A percentile compares a stretch with the other conserved stretches of the same genome.
These are phyloP conservation scores for Melanocharis versteri DNA, from an alignment of 2,113 vertebrate genomes.

Conservation along the genomic window DNA sequence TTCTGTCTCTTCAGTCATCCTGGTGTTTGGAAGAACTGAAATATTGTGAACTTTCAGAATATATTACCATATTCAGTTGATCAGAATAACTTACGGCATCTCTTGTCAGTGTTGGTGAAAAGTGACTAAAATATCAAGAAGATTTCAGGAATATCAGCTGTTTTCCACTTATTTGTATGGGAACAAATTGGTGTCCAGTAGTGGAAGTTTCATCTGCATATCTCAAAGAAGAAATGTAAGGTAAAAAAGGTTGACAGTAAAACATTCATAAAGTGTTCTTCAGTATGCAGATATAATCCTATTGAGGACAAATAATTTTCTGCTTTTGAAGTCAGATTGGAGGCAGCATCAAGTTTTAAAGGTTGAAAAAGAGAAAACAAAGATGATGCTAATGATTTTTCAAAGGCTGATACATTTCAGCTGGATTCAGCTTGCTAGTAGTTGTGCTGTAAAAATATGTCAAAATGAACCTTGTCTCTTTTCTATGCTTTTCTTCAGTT, in stretches of 20 bases:
- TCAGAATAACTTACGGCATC: background rate
- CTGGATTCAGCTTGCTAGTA: background rate
- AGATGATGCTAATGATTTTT: background rate
- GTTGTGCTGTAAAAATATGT: background rate
- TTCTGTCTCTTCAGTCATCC: background rate
- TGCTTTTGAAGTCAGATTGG: slow-evolving; percentile 19
- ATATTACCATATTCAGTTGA: background rate
- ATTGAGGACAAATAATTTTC: background rate
- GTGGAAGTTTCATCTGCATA: background rate
- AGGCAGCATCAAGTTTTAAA: slow-evolving; percentile 6
- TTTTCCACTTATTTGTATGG: background rate
- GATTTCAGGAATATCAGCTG: background rate
- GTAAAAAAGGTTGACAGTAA: background rate
- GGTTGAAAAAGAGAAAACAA: background rate
- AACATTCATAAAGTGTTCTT: background rate
- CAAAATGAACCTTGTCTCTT: background rate
- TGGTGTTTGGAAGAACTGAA: background rate
- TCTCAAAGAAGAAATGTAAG: background rate
- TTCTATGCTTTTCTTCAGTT: background rate
- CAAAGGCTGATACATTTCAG: background rate
- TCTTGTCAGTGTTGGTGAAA: background rate
- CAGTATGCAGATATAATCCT: background rate
- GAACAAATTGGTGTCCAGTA: background rate
- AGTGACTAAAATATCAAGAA: background rate
- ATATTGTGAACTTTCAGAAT: background rate